A percentile compares a stretch with the other conserved stretches of the same genome.
Conservation (phyloP, 2,797 vertebrate species). For the Mormyrus proboscirostris region DNA sequence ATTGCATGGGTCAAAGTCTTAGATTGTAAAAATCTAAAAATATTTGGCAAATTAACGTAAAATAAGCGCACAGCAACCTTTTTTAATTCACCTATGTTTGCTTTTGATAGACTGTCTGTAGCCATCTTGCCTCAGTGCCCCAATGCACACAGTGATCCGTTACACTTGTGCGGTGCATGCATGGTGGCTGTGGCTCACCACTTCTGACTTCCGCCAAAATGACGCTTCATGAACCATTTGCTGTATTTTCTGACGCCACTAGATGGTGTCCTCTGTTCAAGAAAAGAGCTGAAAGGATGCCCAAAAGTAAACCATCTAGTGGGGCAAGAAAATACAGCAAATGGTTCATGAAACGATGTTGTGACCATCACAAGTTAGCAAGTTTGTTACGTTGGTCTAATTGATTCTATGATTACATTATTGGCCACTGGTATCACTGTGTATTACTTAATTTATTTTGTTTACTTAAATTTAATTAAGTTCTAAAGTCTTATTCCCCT, state of each 20-base stretch:
- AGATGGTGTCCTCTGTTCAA: neutral
- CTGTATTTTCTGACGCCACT: neutral
- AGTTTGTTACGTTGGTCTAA: neutral
- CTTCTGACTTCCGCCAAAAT: neutral
- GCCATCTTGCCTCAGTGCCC: neutral
- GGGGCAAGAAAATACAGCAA: neutral
- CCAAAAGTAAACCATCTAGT: neutral
- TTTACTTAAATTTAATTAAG: neutral
- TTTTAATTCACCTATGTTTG: neutral
- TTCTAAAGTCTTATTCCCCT: neutral
- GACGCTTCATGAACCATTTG: neutral
- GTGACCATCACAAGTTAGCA: neutral
- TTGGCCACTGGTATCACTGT: neutral
- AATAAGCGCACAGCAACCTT: neutral
- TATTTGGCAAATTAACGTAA: neutral
- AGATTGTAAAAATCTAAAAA: neutral
- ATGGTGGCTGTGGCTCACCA: too few species aligned
- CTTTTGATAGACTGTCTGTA: neutral
- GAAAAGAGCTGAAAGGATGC: neutral
- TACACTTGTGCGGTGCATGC: neutral
- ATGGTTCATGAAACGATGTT: neutral
- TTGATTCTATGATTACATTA: neutral
- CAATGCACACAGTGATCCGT: neutral
- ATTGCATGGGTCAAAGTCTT: neutral
- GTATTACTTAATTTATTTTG: neutral